These are phyloP conservation scores for Drosophila greeni DNA, from an alignment of 2,888 invertebrate genomes.

Conservation along the genomic window DNA sequence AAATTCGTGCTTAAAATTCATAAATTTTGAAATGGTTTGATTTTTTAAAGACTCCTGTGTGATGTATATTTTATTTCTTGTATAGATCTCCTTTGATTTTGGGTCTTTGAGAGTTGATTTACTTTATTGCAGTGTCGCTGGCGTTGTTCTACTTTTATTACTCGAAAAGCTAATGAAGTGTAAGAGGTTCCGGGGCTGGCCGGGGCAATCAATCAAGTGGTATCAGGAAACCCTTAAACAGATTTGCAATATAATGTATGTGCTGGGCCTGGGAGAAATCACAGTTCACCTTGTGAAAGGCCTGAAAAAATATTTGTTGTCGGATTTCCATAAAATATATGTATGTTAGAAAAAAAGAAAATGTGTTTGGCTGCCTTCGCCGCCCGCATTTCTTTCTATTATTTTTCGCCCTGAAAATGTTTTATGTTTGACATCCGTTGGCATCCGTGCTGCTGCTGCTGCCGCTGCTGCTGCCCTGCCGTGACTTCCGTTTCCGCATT, in stretches of 20 bases:
- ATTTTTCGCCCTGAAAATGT: constrained; percentile 32
- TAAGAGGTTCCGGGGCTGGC: background rate
- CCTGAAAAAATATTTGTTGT: constrained; percentile 17
- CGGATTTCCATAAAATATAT: constrained; percentile 31
- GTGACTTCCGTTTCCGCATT: constrained; percentile 61
- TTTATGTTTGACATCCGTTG: constrained; percentile 50
- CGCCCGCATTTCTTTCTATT: background rate
- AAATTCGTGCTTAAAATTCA: too few species aligned
- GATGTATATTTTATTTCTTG: background rate
- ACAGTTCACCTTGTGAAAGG: constrained; percentile 2
- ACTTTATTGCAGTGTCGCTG: background rate
- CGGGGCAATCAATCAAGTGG: constrained; percentile 25
- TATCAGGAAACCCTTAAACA: constrained; percentile 29
- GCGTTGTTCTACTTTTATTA: constrained; percentile 9
- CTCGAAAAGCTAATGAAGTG: constrained; percentile 23
- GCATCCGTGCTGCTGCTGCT: constrained; percentile 18
- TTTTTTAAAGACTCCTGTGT: background rate
- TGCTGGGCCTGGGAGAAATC: background rate
- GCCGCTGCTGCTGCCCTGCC: constrained; percentile 26
- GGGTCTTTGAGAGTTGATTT: background rate
- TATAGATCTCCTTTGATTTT: background rate
- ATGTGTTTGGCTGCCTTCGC: constrained; percentile 10
- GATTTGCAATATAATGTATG: constrained; percentile 22
- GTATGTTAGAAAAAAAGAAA: background rate
- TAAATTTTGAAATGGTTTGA: background rate